A percentile compares a stretch with the other conserved stretches of the same genome.
These are phyloP conservation scores for Psittacula derbiana DNA, from an alignment of 2,797 vertebrate genomes.

Conservation along the genomic window DNA sequence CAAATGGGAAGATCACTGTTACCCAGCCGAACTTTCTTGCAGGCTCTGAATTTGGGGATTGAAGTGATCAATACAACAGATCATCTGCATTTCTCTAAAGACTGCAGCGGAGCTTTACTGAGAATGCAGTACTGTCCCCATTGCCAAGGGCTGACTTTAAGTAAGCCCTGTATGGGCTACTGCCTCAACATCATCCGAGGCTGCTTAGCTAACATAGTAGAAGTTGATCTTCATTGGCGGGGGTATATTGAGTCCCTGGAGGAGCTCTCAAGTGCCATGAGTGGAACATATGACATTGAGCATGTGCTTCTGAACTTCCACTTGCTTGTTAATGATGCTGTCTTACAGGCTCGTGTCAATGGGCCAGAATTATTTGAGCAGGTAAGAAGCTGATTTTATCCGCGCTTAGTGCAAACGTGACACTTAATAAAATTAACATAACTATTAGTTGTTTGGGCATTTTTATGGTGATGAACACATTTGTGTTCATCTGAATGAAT, in stretches of 20 bases:
- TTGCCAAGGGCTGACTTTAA: slow-evolving; percentile 83
- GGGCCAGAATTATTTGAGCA: slow-evolving; percentile 75
- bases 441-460: neutral
- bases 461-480: neutral
- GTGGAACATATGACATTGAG: slow-evolving; percentile 77
- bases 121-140: slow-evolving; percentile 87
- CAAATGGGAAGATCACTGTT: slow-evolving; percentile 79
- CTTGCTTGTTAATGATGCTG: slow-evolving; percentile 77
- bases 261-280: slow-evolving; percentile 80
- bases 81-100: slow-evolving; percentile 83
- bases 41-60: slow-evolving; percentile 87
- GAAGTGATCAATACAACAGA: slow-evolving; percentile 93
- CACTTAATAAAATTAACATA: neutral
- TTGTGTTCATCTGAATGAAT: no score
- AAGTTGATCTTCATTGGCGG: slow-evolving; percentile 86
- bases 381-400: slow-evolving; percentile 68
- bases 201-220: slow-evolving; percentile 86
- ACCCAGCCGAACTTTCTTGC: slow-evolving; percentile 81
- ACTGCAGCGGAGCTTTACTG: slow-evolving; percentile 84
- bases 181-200: slow-evolving; percentile 88
- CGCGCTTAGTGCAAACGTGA: accelerated
- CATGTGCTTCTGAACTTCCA: slow-evolving; percentile 83
- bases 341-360: slow-evolving; percentile 75
- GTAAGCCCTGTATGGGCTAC: slow-evolving; percentile 90
- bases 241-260: slow-evolving; percentile 85